Base-by-base conservation (phyloP, 1,140 invertebrate genomes). In the Sarcophaga peregrina region DNA sequence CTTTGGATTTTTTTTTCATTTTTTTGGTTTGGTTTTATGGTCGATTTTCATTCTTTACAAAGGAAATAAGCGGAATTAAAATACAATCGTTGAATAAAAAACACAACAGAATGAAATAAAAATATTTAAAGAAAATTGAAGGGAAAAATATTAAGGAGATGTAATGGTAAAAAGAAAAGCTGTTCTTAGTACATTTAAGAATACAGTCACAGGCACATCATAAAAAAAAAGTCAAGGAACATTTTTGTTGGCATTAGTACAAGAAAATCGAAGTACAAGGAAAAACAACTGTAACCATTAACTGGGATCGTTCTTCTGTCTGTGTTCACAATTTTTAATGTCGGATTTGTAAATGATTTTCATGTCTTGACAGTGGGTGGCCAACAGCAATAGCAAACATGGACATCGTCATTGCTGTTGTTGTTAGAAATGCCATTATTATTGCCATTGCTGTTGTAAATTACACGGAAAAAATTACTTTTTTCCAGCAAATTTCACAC, bases 281-380 rank as follows among this genome's bases (percentile, higher is more conserved):
- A n/a, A 68, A 68, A 68, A 68, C n/a, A n/a, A 62, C 6, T 62
- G 15, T 15, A 62, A 62, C 11, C 54, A 62, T 62, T 62, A 15
- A n/a, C 15, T 13, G 54, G 54, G 54, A 68, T 68, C 15, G 20
- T 17, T 68, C 10, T 68, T 15, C 20, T 68, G 11, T 15, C 10
- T 62, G 10, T 62, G 6, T 62, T 75, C 10, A 75, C 25, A 75
- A 37, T 45, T 11, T 10, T 75, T 37, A 37, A 47, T 47, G 74
- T 76, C 46, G 74, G 45, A 76, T 46, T 25, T 52, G n/a, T 81
- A 68, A 20, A 17, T 48, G 25, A 45, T 62, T 81, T 62, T 46
- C 50, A 20, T 81, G 80, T 68, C 46, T 17, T 62, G 50, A 8
- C 80, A 81, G 80, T 81, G 80, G 80, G 80, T 81, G 80, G 80